Base-by-base conservation (phyloP, 1,140 invertebrate species). In the Diuraphis noxia region DNA sequence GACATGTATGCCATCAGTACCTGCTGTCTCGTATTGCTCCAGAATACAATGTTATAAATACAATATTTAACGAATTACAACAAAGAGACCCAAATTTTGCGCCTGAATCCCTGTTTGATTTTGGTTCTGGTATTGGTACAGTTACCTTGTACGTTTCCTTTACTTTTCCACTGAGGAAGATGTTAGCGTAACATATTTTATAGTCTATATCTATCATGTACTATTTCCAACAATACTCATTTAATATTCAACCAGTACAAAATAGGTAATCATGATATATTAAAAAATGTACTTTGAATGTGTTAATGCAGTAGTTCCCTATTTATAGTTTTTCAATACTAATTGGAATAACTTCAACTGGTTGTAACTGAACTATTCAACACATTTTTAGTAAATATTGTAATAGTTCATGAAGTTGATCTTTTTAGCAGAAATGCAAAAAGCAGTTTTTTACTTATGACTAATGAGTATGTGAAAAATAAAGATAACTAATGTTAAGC, bases 61-160 rank as follows among this genome's bases (percentile, higher is more conserved):
- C 94, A 93, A 95, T 98, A 90, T 96, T 99, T 88, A 94, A 95
- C 23, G 97, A 98, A 95, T 96, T 98, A 82, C 94, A 94, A 92
- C 93, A 93, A 86, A 94, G 95, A 43, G 94, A 96, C 93, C 94
- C 94, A 82, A 92, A 95, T n/a, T 99, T 97, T 93, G 94, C 94
- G 82, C 98, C 98, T 0, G 94, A 94, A 92, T 96, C 96, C 91
- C 95, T 98, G 91, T 97, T 98, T 93, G 98, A 99, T 94, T 98
- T 98, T 94, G 98, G 98, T 13, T 98, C 98, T 84, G 98, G 98
- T 30, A 94, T 98, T 82, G 98, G 98, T 6, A 97, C 97, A 46
- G 96, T 95, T 0, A 96, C 96, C 63, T 98, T 98, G 96, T 96
- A 93, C 94, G 93, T 93, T 92, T 72, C 49, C 5, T 30, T 91